These are phyloP conservation scores for Leptinotarsa texana DNA, from an alignment of 1,140 invertebrate genomes.

Conservation along the genomic window DNA sequence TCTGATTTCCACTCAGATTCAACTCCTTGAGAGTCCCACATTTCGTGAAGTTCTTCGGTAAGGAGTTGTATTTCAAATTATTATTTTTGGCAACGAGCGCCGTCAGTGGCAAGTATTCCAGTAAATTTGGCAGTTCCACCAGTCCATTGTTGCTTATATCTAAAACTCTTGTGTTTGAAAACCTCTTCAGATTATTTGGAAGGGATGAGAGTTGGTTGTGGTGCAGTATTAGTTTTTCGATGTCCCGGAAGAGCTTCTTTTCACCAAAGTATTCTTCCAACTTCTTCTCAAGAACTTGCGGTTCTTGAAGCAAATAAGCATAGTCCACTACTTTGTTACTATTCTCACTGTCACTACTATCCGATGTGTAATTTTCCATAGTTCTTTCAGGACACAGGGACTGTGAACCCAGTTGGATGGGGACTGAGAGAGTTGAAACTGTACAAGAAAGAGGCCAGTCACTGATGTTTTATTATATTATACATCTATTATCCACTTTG, in stretches of 20 bases:
- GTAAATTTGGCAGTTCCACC: slow-evolving; percentile 71
- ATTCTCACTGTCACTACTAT: slow-evolving; percentile 75
- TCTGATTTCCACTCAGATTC: slow-evolving; percentile 89
- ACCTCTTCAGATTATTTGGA: slow-evolving; percentile 51
- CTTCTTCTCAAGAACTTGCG: slow-evolving; percentile 62
- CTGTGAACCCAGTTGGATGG: background rate
- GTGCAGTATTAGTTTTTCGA: slow-evolving; percentile 72
- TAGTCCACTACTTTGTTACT: slow-evolving; percentile 71
- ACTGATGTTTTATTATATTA: background rate
- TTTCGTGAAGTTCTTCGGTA: slow-evolving; percentile 81
- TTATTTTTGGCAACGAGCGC: slow-evolving; percentile 89
- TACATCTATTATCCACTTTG: background rate
- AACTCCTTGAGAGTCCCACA: slow-evolving; percentile 71
- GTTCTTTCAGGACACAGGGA: background rate
- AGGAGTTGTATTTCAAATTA: slow-evolving; percentile 72
- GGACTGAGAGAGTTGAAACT: background rate
- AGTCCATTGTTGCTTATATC: slow-evolving; percentile 90
- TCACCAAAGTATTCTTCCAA: slow-evolving; percentile 60
- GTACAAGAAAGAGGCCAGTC: background rate
- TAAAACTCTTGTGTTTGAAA: slow-evolving; percentile 71
- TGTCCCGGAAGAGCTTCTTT: slow-evolving; percentile 61
- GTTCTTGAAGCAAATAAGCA: slow-evolving; percentile 67
- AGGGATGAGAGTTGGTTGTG: slow-evolving; percentile 67
- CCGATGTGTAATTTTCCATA: slow-evolving; percentile 69
- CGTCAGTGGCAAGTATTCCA: slow-evolving; percentile 73